Percentiles rank a stretch among this genome's conserved stretches.
Evolutionary conservation across 2,113 vertebrate genomes (phyloP).

Genomic region (Lathamus discolor): DNA sequence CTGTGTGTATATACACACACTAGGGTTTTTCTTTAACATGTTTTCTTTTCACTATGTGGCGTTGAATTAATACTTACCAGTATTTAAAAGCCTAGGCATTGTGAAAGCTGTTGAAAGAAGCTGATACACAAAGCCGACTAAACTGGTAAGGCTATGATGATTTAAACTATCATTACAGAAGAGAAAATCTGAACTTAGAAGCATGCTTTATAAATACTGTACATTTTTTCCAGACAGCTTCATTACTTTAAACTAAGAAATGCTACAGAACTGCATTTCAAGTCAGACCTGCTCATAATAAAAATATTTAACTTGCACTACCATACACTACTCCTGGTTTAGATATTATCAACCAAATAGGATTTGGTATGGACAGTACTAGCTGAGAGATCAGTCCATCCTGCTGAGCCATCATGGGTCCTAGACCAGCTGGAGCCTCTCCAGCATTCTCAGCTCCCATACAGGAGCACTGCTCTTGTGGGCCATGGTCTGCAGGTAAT

Average conservation of each 20-base stretch:
- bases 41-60: not conserved
- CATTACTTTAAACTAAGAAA: not conserved
- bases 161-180: not conserved
- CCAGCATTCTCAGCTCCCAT: not conserved
- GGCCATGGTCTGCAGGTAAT: not conserved
- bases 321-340: not conserved
- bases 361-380: not conserved
- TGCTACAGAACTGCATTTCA: not conserved
- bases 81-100: not conserved
- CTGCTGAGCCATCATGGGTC: not conserved
- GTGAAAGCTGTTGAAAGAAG: not conserved
- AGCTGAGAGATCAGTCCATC: not conserved
- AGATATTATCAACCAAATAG: not conserved
- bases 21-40: not conserved
- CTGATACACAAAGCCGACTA: not conserved
- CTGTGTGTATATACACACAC: not conserved
- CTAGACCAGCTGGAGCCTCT: not conserved
- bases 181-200: not conserved
- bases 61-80: not conserved
- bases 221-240: not conserved
- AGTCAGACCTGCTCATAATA: not conserved
- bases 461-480: not conserved
- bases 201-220: not conserved
- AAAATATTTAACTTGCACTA: not conserved
- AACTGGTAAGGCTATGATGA: not conserved